Evolutionary conservation across 2,797 vertebrate species (phyloP).

Genomic region (Sebastes itinus): DNA sequence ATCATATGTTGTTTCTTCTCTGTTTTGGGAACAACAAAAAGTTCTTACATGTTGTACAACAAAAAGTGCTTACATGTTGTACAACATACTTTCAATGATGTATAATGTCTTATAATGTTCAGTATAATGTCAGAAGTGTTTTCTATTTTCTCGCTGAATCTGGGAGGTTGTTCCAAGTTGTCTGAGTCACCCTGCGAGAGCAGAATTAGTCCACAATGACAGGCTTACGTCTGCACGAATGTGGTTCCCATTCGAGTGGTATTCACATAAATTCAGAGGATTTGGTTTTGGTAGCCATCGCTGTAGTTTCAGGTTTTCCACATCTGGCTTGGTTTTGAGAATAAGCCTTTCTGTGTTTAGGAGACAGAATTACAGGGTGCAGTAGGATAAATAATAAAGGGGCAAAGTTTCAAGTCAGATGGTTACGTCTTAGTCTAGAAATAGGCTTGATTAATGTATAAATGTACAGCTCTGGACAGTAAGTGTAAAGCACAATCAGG

Average conservation of each 20-base stretch:
- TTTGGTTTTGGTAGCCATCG: neutral
- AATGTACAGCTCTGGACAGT: neutral
- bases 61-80: neutral
- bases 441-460: neutral
- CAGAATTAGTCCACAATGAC: slow-evolving; percentile 29
- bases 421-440: slow-evolving; percentile 10
- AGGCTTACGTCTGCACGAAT: slow-evolving; percentile 26
- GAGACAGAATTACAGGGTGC: slow-evolving; percentile 43
- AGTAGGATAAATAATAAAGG: slow-evolving; percentile 19
- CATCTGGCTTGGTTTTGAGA: slow-evolving; percentile 46
- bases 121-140: neutral
- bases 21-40: neutral
- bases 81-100: neutral
- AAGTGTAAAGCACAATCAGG: neutral
- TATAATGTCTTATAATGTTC: neutral
- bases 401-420: slow-evolving; percentile 4
- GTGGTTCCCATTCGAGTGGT: slow-evolving; percentile 31
- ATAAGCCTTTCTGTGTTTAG: slow-evolving; percentile 21
- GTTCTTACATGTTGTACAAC: neutral
- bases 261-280: slow-evolving; percentile 16
- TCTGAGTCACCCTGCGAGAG: slow-evolving; percentile 13
- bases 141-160: neutral
- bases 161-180: neutral
- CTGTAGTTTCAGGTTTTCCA: slow-evolving; percentile 42
- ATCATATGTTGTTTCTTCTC: neutral